Evolutionary conservation across 1,140 invertebrate species (phyloP).

Genomic region (Anastrepha obliqua): DNA sequence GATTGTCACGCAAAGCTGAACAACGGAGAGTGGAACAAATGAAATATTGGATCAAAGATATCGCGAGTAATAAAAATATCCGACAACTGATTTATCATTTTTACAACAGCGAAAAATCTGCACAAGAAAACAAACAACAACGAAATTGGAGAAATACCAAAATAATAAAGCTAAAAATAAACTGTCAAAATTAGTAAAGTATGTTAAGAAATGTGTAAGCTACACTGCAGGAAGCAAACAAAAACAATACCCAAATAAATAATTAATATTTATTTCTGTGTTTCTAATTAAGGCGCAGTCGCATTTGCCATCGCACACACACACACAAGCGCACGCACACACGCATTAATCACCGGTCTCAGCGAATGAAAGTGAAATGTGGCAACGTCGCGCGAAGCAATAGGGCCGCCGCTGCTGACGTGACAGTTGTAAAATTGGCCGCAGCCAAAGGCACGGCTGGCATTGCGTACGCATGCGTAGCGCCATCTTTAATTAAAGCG

Average conservation of each 20-base stretch:
- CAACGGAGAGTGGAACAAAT: background rate
- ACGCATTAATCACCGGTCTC: background rate
- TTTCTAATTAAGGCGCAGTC: conserved; percentile 25
- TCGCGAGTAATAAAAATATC: background rate
- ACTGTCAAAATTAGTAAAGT: background rate
- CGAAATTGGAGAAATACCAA: background rate
- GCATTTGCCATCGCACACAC: background rate
- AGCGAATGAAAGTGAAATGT: conserved; percentile 33
- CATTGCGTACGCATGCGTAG: conserved; percentile 48
- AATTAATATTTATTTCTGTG: conserved; percentile 9
- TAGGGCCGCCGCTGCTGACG: background rate
- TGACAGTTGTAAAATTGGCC: background rate
- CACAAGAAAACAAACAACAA: background rate
- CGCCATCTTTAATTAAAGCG: background rate
- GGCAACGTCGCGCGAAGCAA: background rate
- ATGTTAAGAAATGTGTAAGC: background rate
- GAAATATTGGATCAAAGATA: background rate
- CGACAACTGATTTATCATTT: conserved; percentile 11
- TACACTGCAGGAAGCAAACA: background rate
- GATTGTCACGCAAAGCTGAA: conserved; percentile 30
- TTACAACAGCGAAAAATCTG: background rate
- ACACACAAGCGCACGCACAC: background rate
- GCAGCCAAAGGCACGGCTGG: background rate
- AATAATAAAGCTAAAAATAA: background rate
- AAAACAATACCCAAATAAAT: conserved; percentile 13